Conservation (phyloP, 2,797 vertebrate genomes). For the Poecilia gillii region DNA sequence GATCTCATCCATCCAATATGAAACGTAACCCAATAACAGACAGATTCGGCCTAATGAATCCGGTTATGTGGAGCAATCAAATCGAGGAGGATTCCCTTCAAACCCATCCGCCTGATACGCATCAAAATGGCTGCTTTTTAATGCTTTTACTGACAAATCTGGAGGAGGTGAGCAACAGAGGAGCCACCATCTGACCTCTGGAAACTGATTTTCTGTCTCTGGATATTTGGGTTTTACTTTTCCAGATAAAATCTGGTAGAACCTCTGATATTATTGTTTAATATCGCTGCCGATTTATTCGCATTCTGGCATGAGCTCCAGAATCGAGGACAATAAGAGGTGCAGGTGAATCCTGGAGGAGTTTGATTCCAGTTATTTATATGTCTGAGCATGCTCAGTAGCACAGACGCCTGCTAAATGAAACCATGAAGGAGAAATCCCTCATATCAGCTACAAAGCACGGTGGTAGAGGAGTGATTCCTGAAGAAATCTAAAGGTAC, state of each 20-base stretch:
- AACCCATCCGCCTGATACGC: conserved; percentile 54
- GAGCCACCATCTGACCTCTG: neutral
- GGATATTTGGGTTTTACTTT: neutral
- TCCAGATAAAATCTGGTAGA: neutral
- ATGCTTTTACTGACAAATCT: conserved; percentile 53
- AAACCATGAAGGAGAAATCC: no score
- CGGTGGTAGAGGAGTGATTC: no score
- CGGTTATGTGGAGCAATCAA: conserved; percentile 68
- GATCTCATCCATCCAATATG: conserved; percentile 69
- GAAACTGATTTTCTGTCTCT: neutral
- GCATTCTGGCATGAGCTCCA: neutral
- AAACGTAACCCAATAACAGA: conserved; percentile 71
- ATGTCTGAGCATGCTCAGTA: no score
- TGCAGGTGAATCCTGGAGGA: neutral
- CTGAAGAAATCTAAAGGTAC: no score
- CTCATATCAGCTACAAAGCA: no score
- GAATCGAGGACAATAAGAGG: neutral
- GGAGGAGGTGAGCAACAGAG: neutral
- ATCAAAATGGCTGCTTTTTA: conserved; percentile 56
- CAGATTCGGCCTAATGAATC: conserved; percentile 68
- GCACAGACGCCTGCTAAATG: no score
- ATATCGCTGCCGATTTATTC: neutral
- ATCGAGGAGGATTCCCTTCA: conserved; percentile 64
- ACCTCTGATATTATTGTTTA: neutral
- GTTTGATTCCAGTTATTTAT: no score